phyloP scores from a whole-genome alignment of 2,888 invertebrate species.

The Luperina testacea region DNA sequence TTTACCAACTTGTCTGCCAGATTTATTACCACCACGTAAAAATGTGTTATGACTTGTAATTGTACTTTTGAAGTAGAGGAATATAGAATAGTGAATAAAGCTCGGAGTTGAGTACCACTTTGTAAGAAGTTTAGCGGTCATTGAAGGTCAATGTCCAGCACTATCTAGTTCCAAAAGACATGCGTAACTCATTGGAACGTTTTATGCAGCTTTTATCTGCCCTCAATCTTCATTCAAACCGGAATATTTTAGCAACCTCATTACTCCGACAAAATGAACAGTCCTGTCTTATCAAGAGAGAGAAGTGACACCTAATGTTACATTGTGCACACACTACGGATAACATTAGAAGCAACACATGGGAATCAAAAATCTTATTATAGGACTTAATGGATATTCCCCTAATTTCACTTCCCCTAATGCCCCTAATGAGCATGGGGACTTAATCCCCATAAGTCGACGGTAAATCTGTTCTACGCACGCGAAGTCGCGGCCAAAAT shows the following conservation, averaged over 20 bases:
- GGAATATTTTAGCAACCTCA: neutral
- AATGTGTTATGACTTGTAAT: slow-evolving; percentile 65
- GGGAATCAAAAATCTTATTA: slow-evolving; percentile 32
- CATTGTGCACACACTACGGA: slow-evolving; percentile 4
- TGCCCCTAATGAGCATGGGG: slow-evolving; percentile 55
- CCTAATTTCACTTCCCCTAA: slow-evolving; percentile 54
- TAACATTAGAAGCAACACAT: slow-evolving; percentile 21
- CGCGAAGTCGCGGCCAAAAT: slow-evolving; percentile 46
- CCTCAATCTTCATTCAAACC: neutral
- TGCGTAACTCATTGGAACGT: neutral
- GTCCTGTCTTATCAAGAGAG: neutral
- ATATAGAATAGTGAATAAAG: neutral
- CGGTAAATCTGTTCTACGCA: slow-evolving; percentile 52
- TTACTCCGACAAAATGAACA: neutral
- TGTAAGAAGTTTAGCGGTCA: neutral
- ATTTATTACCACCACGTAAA: slow-evolving; percentile 71
- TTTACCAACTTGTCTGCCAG: slow-evolving; percentile 75
- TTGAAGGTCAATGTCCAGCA: neutral
- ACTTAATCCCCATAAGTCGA: slow-evolving; percentile 59
- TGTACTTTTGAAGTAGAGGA: slow-evolving; percentile 48
- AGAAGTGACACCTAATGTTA: neutral
- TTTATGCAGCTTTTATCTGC: neutral
- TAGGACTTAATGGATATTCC: slow-evolving; percentile 51
- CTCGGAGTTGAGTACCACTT: neutral
- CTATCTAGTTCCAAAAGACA: neutral